Evolutionary conservation across 2,113 vertebrate genomes (phyloP).

Genomic region (western clawed frog (Xenopus tropicalis)): UCB_Xtro_10.0 CM004446.2:105278001-105278500

Average conservation of each 20-base stretch:
- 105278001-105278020: conserved; percentile 72
- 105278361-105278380: no score
- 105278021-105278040: conserved; percentile 65
- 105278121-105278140: conserved; percentile 62
- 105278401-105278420: not conserved
- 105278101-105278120: conserved; percentile 62
- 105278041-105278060: conserved; percentile 72
- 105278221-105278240: conserved; percentile 21
- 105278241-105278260: not conserved
- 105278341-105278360: no score
- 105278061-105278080: conserved; percentile 66
- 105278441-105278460: not conserved
- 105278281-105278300: no score
- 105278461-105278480: not conserved
- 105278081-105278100: conserved; percentile 69
- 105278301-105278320: no score
- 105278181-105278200: conserved; percentile 46
- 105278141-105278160: conserved; percentile 55
- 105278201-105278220: conserved; percentile 7
- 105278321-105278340: no score
- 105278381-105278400: not conserved
- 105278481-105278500: no score
- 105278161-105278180: conserved; percentile 47
- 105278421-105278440: not conserved
- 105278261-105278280: no score